Evolutionary conservation across 2,113 vertebrate genomes (phyloP), one percentile per base, ranked within the genome.

Genomic region (Stegostoma tigrinum): DNA sequence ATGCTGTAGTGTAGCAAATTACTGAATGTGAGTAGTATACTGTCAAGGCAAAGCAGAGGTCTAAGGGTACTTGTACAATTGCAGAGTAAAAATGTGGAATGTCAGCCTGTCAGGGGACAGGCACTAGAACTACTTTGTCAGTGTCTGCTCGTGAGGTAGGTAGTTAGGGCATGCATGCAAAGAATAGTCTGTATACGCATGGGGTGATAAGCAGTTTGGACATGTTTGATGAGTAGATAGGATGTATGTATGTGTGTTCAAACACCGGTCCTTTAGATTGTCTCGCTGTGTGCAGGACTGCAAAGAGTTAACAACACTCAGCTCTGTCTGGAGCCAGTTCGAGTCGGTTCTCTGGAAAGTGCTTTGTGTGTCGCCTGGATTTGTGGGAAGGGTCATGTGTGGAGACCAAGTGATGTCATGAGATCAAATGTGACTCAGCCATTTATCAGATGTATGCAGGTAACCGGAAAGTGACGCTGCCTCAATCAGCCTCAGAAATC

Each of bases 341-440:
- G 97, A 98, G 98, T 98, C 97, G 97, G 98, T 98, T 99, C 98
- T 98, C 97, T 96, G 98, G 98, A 98, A 98, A 98, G 97, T 97
- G 97, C 97, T 98, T 98, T 98, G 98, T 98, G 97, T 98, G 97
- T 98, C 97, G 97, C 96, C 97, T 97, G 97, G 98, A 98, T 98
- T 98, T 98, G 98, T 98, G 97, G 98, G 98, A 98, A 98, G 97
- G 98, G 98, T 98, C 98, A 98, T 98, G 98, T 98, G 93, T 70
- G 98, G 97, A 97, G 97, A 97, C 96, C 97, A 97, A 97, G 97
- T 98, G 97, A 98, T 98, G 98, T 98, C 98, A 98, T 97, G 96
- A 96, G 97, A 98, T 97, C 97, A 97, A 97, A 98, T 97, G 97
- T 97, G 97, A 98, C 97, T 98, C 98, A 97, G 97, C 97, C 96